Percentiles rank a stretch among this genome's conserved stretches.
Evolutionary conservation across 2,888 invertebrate genomes (phyloP).

Genomic region (Ctena decussata): DNA sequence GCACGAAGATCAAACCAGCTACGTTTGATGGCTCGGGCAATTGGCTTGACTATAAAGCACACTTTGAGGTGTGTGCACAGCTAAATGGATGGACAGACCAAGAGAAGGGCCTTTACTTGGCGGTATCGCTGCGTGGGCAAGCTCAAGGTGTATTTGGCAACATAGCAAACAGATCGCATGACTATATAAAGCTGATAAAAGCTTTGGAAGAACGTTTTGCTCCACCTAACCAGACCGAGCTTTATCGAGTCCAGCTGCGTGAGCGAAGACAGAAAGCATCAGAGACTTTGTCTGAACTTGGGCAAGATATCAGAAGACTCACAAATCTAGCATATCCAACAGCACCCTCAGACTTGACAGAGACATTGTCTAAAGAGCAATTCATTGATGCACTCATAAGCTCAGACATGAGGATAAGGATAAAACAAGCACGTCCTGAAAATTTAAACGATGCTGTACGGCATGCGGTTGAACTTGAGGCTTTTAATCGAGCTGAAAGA

Average conservation of each 20-base stretch:
- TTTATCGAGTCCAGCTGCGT: no score
- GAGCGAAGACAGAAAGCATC: background rate
- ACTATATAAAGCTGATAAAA: background rate
- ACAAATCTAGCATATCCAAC: slow-evolving; percentile 10
- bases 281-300: background rate
- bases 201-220: background rate
- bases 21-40: background rate
- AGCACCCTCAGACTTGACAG: slow-evolving; percentile 5
- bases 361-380: no score
- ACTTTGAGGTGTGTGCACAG: background rate
- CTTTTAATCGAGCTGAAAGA: slow-evolving; percentile 10
- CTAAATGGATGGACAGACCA: background rate
- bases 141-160: slow-evolving; percentile 12
- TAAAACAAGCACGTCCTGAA: background rate
- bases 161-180: background rate
- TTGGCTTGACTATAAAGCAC: no score
- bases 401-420: background rate
- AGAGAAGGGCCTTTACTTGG: background rate
- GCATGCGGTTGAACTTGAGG: no score
- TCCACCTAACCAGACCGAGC: slow-evolving; percentile 11
- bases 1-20: no score
- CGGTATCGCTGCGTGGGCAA: background rate
- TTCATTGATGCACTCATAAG: background rate
- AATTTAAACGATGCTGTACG: slow-evolving; percentile 1
- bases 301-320: background rate